Base-by-base conservation (phyloP, 2,113 vertebrate genomes). In the Xyrauchen texanus region DNA sequence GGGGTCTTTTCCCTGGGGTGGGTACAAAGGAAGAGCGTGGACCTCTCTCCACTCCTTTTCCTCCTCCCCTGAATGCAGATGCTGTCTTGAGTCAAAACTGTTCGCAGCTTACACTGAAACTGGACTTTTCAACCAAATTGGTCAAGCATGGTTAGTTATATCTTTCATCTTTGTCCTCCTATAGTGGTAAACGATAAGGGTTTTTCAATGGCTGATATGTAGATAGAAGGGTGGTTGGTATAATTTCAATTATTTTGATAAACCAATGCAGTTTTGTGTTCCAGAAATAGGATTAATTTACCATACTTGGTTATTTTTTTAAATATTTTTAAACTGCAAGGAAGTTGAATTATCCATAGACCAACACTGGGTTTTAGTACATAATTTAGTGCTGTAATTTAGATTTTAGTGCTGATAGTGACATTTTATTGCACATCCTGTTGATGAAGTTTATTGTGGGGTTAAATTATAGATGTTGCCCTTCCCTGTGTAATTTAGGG, bases 81-180 rank as follows among this genome's bases (percentile, higher is more conserved):
- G 89, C 83, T 74, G 82, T 86, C 0, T 0, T 86, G 0, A 95
- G 88, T 80, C 88, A 93, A 72, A 95, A 96, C 91, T 98, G 96
- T 87, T 95, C 98, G 21, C 92, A 88, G 70, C 88, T 97, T 74
- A 94, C 94, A 67, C 68, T 99, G 80, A 93, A 96, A 88, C 89
- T 99, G 89, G 98, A 97, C 71, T 99, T 98, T 88, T 95, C 96
- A 69, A 94, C 96, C 0, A 94, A 94, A 1, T 94, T 97, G 8
- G 96, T 99, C 77, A 95, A 98, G 85, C 94, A 97, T 51, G 98
- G 98, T 99, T 93, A 94, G 91, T 77, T n/a, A 21, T 64, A 44
- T 13, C 12, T 15, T 13, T 71, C n/a, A 6, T 58, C 8, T 6
- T 34, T 34, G 21, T 34, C 21, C 21, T 34, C 21, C 21, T 34